Evolutionary conservation across 2,888 invertebrate species (phyloP).

Genomic region (Eutolmus rufibarbis): DNA sequence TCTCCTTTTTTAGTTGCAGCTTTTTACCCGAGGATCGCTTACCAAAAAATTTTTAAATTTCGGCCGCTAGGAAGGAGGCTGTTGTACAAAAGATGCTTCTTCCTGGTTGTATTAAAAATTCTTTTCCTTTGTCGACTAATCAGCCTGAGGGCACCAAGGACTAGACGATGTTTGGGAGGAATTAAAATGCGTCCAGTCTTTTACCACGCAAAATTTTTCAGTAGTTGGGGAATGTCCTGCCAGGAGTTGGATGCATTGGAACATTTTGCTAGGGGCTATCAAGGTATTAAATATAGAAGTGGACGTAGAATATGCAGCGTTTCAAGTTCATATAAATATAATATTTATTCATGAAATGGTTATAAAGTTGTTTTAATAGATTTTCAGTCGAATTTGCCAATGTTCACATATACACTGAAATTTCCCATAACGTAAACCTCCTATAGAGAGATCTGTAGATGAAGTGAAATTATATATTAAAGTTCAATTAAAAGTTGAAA

Average conservation of each 20-base stretch:
- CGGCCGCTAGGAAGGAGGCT: not conserved
- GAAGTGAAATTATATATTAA: too few relatives aligned
- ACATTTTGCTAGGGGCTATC: not conserved
- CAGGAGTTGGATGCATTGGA: not conserved
- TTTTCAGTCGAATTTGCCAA: too few relatives aligned
- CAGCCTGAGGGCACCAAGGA: not conserved
- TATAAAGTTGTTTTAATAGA: too few relatives aligned
- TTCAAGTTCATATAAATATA: not conserved
- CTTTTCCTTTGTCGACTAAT: constrained; percentile 9
- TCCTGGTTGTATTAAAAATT: not conserved
- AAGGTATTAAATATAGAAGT: not conserved
- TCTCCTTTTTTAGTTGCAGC: not conserved
- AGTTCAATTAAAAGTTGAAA: too few relatives aligned
- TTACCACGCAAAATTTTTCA: not conserved
- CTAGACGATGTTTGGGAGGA: not conserved
- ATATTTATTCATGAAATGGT: not conserved
- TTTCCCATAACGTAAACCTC: too few relatives aligned
- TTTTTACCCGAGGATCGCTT: not conserved
- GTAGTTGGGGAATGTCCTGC: not conserved
- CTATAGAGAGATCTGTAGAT: too few relatives aligned
- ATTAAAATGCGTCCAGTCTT: not conserved
- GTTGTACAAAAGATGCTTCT: not conserved
- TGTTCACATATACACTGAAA: too few relatives aligned
- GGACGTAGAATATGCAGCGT: not conserved
- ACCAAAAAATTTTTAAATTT: not conserved